Conservation (phyloP, 1,140 invertebrate species). For the Drosophila pseudoobscura region DNA sequence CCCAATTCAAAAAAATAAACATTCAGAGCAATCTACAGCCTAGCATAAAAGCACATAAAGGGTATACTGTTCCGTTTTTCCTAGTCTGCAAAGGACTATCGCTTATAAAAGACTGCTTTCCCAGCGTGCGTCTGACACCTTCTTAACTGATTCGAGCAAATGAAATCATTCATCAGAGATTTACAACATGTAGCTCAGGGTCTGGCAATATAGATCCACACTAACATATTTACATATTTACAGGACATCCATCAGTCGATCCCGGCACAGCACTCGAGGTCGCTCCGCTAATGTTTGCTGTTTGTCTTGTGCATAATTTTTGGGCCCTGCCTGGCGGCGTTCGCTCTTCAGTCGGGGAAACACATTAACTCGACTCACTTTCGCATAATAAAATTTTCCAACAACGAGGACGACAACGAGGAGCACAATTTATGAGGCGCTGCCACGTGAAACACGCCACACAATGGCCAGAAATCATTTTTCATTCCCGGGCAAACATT, state of each 20-base stretch:
- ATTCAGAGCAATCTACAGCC: too few relatives aligned
- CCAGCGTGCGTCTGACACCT: too few relatives aligned
- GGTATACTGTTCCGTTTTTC: too few relatives aligned
- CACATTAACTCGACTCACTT: constrained; percentile 76
- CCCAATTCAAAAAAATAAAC: too few relatives aligned
- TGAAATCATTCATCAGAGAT: too few relatives aligned
- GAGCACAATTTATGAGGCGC: constrained; percentile 64
- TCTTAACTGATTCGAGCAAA: too few relatives aligned
- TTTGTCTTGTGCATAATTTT: constrained; percentile 63
- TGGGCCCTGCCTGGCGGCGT: constrained; percentile 21
- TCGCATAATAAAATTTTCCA: constrained; percentile 71
- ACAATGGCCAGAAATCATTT: constrained; percentile 64
- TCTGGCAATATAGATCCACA: too few relatives aligned
- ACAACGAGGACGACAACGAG: constrained; percentile 16
- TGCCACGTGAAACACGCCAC: constrained; percentile 49
- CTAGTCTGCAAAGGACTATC: too few relatives aligned
- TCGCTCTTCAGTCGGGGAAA: constrained; percentile 12
- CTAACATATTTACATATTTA: neutral
- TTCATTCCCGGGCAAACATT: constrained; percentile 52
- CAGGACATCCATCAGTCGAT: constrained; percentile 18
- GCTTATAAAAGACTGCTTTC: too few relatives aligned
- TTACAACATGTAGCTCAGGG: too few relatives aligned
- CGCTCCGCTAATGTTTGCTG: constrained; percentile 31
- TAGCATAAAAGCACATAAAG: too few relatives aligned
- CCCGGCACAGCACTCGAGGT: neutral